Evolutionary conservation across 2,888 invertebrate genomes (phyloP), one percentile per base, ranked within the genome.

Genomic region (Diploptera punctata): DNA sequence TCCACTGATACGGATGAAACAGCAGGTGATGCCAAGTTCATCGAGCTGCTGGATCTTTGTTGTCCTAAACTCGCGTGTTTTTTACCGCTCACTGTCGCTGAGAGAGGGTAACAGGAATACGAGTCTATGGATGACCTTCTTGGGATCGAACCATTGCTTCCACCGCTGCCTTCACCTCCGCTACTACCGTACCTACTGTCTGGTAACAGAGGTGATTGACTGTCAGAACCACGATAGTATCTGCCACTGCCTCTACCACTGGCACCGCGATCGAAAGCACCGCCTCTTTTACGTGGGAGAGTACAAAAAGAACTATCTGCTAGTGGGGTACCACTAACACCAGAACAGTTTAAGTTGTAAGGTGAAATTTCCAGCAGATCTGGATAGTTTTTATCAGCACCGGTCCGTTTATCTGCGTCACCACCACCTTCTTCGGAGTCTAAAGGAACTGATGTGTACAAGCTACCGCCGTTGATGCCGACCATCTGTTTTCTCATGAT

Each of bases 161-260:
- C 81, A 67, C 83, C 85, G 72, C 86, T 86, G 38, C 88, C 89
- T 78, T 90, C 90, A 0, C 89, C 90, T 24, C 90, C 90, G 74
- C 91, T 91, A 80, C 92, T 91, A 75, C 90, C 90, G 78, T 91
- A 89, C 75, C 91, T 86, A 80, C 91, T 92, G 78, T 89, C 90
- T 16, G 87, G 84, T 73, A 93, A 83, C 72, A 93, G 83, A 1
- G 92, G 92, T 70, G 92, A 91, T 78, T 93, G 91, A 78, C 93
- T 93, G 77, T 92, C 92, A 26, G 90, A 81, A 43, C 77, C 71
- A 21, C 74, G 70, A 62, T 60, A 70, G 26, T 71, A 61, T 19
- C 73, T 52, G 3, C 26, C 52, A 13, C 71, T 44, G 9, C 68
- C 75, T 26, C 75, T 52, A 1, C 38, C 68, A 65, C 29, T 44